Percentiles rank a stretch among this genome's conserved stretches.
These are phyloP conservation scores for Chaitophorus viminalis DNA, from an alignment of 2,888 invertebrate species.

Conservation along the genomic window DNA sequence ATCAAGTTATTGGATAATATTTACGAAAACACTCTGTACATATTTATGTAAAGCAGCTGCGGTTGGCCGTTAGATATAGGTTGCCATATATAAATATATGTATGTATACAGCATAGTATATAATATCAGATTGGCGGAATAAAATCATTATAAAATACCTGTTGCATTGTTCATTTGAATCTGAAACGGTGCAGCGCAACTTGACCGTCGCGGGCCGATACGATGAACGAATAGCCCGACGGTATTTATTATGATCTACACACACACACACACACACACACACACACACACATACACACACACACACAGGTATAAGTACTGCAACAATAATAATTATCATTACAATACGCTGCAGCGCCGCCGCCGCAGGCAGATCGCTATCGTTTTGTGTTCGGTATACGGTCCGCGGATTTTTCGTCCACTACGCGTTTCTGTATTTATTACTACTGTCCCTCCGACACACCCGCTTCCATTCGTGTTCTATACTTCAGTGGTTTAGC, in stretches of 20 bases:
- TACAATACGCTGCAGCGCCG: background rate
- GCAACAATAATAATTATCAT: constrained; percentile 30
- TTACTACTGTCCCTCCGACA: background rate
- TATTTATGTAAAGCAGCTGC: too few relatives aligned
- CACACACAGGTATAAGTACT: background rate
- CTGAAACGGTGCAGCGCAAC: background rate
- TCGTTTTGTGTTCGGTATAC: constrained; percentile 18
- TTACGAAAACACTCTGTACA: too few relatives aligned
- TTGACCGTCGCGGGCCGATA: background rate
- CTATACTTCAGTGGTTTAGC: too few relatives aligned
- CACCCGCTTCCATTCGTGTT: background rate
- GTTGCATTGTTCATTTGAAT: background rate
- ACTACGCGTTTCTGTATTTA: background rate
- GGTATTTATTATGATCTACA: too few relatives aligned
- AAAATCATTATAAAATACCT: too few relatives aligned
- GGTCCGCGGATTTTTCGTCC: constrained; percentile 46
- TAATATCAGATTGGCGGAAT: constrained; percentile 22
- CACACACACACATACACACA: background rate
- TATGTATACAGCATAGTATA: too few relatives aligned
- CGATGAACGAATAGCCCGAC: background rate
- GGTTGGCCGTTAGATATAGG: too few relatives aligned
- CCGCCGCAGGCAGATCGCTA: constrained; percentile 40
- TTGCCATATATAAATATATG: too few relatives aligned
- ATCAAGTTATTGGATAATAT: too few relatives aligned
- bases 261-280: background rate